Evolutionary conservation across 2,113 vertebrate genomes (phyloP), one percentile per base, ranked within the genome.

Genomic region (Perca fluviatilis): DNA sequence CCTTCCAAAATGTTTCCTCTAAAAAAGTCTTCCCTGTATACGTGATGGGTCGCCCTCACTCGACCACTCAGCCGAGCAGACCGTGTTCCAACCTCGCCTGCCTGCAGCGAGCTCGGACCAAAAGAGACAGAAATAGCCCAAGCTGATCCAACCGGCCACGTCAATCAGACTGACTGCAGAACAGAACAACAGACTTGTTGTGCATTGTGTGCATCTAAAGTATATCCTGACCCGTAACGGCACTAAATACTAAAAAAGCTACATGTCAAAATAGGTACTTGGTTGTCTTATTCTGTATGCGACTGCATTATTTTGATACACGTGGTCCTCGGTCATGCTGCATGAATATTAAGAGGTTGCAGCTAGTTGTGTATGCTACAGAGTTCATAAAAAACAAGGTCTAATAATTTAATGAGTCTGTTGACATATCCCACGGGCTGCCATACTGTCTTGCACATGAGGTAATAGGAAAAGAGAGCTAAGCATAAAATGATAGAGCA

Each of bases 341-440:
- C 80, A 91, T 94, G 92, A 94, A 95, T 95, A 94, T 92, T 93
- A 90, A 94, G 92, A 84, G 82, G 63, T 36, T 75, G 86, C 73
- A 87, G 90, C 80, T 79, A 74, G 81, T 70, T 83, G 75, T 88
- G 81, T 84, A 83, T 74, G 76, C 85, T 79, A 80, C 83, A 80
- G 68, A 86, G 84, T 94, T 93, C 94, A 93, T 94, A 93, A 95
- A 94, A 88, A 93, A 96, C 73, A 63, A 89, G 74, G 75, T 82
- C 89, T 92, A 93, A 94, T 94, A 90, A 92, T 93, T 93, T 92
- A 94, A 94, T 91, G 80, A 88, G 76, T 74, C 80, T 79, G 92
- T 89, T 88, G 90, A 92, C 91, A 89, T 72, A 78, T 90, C 89
- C 90, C 88, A 65, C 80, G 89, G 90, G 88, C 79, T 70, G 69